Percentiles rank a stretch among this genome's conserved stretches.
Conservation (phyloP, 2,113 vertebrate species). For the Callithrix jacchus region DNA sequence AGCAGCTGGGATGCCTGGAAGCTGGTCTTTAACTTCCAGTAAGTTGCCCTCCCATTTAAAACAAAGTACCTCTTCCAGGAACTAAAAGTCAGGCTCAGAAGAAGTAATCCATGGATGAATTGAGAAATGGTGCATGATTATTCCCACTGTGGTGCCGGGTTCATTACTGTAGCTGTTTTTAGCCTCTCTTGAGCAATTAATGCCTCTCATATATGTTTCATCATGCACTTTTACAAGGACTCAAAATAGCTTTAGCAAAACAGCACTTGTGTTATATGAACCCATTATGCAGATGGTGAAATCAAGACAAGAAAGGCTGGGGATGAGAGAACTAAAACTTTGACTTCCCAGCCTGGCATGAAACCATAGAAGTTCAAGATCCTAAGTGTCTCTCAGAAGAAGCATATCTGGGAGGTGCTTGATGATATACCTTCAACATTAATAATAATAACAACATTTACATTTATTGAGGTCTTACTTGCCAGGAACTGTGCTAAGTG, state of each 20-base stretch:
- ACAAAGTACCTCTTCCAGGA: slow-evolving; percentile 65
- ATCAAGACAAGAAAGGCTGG: background rate
- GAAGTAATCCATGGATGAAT: background rate
- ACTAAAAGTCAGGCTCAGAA: slow-evolving; percentile 27
- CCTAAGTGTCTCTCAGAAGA: background rate
- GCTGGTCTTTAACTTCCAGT: slow-evolving; percentile 61
- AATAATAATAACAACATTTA: background rate
- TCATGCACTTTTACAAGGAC: background rate
- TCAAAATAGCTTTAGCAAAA: background rate
- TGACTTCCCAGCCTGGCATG: background rate
- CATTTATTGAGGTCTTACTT: background rate
- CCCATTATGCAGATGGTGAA: background rate
- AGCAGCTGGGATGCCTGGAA: slow-evolving; percentile 44
- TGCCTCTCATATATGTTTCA: background rate
- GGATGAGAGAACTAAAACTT: background rate
- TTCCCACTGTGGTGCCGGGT: background rate
- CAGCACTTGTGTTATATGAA: background rate
- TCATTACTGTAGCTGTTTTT: background rate
- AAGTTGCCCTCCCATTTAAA: slow-evolving; percentile 51
- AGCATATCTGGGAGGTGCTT: background rate
- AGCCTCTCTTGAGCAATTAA: background rate
- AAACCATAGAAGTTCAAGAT: background rate
- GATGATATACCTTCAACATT: background rate
- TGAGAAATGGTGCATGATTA: background rate
- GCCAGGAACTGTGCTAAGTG: background rate